Base-by-base conservation (phyloP, 2,113 vertebrate species). In the Chloebia gouldiae region DNA sequence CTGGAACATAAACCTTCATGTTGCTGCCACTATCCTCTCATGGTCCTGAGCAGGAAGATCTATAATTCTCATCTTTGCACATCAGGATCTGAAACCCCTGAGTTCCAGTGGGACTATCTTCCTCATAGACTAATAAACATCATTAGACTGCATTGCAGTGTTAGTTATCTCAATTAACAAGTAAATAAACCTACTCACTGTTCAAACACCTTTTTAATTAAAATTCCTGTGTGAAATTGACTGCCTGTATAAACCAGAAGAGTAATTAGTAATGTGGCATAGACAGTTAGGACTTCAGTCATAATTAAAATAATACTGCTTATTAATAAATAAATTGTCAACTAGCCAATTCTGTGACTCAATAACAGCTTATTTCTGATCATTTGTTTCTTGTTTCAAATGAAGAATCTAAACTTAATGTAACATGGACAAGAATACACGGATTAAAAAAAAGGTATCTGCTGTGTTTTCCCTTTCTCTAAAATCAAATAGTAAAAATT, bases 171-270 rank as follows among this genome's bases (percentile, higher is more conserved):
- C 39, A 84, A 71, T 71, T 77, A 84, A 81, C 51, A 89, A 54
- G 51, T 39, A 93, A 91, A 81, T 59, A 84, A 91, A 59, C 18
- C 7, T 81, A 64, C 39, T 87, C 87, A 81, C 35, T 63, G 19
- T 75, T 81, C 51, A 95, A 91, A 84, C 27, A 84, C n/a, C 39
- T 71, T 91, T 94, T 89, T 81, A 92, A 94, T 95, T 94, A 94
- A 92, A 93, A 95, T 87, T 76, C 30, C 35, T 87, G 28, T 81
- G 61, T 68, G 73, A 94, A 93, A 92, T 92, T 85, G 76, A 90
- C 84, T 35, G 2, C 61, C 81, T 35, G 40, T 93, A 64, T 78
- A 87, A 89, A 71, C 31, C 65, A 91, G 65, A 89, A 76, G 18
- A 64, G 13, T 84, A 96, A 91, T 96, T 84, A 91, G 35, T 35